Percentiles rank a stretch among this genome's conserved stretches.
Evolutionary conservation across 2,113 vertebrate genomes (phyloP).

Genomic region (Donacobius atricapilla): DNA sequence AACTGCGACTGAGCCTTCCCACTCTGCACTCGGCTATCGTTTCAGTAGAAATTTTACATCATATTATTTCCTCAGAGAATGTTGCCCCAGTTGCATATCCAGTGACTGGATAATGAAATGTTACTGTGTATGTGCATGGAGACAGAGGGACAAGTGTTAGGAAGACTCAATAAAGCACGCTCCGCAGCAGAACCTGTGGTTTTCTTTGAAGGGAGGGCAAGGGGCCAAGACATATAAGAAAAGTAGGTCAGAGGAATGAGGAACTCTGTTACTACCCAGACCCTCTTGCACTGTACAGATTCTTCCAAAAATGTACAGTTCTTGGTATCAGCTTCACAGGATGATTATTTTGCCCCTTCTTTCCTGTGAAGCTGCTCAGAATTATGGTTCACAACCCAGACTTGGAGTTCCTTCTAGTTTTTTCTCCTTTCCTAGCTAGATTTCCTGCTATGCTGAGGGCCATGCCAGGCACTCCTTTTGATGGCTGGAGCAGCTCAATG

Average conservation of each 20-base stretch:
- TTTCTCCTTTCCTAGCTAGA: neutral
- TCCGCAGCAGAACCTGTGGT: neutral
- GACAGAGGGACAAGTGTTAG: neutral
- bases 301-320: neutral
- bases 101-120: neutral
- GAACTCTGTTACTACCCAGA: neutral
- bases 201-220: neutral
- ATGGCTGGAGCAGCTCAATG: neutral
- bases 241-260: neutral
- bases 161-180: neutral
- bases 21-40: neutral
- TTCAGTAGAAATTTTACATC: neutral
- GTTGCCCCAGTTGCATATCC: neutral
- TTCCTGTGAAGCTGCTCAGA: neutral
- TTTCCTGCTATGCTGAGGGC: neutral
- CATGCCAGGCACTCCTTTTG: neutral
- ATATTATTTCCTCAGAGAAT: conserved; percentile 8
- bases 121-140: neutral
- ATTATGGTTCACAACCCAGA: neutral
- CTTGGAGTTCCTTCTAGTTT: neutral
- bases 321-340: neutral
- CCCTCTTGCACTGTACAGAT: neutral
- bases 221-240: neutral
- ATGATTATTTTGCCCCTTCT: neutral
- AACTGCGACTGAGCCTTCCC: neutral